Percentiles rank a stretch among this genome's conserved stretches.
Evolutionary conservation across 2,888 invertebrate species (phyloP).

Genomic region (Metalampra italica): DNA sequence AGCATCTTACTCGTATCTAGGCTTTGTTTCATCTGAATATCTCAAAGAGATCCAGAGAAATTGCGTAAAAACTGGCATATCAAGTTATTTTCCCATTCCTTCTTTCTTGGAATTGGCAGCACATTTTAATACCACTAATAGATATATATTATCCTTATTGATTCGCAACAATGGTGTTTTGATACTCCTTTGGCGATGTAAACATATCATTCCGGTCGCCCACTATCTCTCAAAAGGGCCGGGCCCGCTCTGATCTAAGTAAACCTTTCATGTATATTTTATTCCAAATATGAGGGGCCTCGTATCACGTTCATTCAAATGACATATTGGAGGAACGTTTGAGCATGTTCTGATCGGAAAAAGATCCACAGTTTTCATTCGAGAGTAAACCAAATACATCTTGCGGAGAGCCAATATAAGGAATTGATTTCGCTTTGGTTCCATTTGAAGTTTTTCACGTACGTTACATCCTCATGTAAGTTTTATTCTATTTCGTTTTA

Average conservation of each 20-base stretch:
- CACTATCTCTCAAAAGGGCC: conserved; percentile 51
- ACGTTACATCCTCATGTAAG: conserved; percentile 4
- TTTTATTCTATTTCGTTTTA: conserved; percentile 1
- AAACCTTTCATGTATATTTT: conserved; percentile 73
- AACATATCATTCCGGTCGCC: conserved; percentile 52
- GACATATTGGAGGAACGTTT: conserved; percentile 70
- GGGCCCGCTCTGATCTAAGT: conserved; percentile 57
- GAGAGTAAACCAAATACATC: conserved; percentile 56
- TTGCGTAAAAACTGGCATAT: no score
- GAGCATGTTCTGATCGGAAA: conserved; percentile 53
- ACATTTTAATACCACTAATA: conserved; percentile 69
- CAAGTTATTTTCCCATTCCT: no score
- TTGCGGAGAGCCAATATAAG: conserved; percentile 50
- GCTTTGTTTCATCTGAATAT: no score
- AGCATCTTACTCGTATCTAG: no score
- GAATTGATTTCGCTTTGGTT: conserved; percentile 47
- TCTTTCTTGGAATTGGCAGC: conserved; percentile 32
- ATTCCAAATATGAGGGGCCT: conserved; percentile 58
- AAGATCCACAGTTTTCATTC: conserved; percentile 54
- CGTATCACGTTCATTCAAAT: conserved; percentile 68
- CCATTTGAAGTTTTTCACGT: conserved; percentile 22
- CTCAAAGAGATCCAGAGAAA: no score
- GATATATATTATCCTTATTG: conserved; percentile 67
- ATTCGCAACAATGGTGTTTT: conserved; percentile 55
- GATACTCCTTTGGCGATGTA: conserved; percentile 59